These are phyloP conservation scores for Phataginus tetradactyla DNA, from an alignment of 2,797 vertebrate genomes.

Conservation along the genomic window DNA sequence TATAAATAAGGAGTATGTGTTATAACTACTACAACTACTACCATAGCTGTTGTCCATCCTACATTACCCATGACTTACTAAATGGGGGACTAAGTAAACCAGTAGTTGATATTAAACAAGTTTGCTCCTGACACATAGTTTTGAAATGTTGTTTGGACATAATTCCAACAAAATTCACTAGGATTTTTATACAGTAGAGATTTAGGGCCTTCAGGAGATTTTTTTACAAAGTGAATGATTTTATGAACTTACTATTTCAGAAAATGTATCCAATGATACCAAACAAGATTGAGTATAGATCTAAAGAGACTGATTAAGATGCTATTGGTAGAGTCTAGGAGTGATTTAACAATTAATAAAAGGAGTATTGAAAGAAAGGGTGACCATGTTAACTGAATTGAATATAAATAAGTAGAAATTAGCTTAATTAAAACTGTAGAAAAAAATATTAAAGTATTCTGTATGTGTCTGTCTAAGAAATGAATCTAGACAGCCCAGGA, in stretches of 20 bases:
- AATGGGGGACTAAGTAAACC: neutral
- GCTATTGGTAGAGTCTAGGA: neutral
- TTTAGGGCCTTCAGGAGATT: neutral
- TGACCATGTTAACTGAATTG: neutral
- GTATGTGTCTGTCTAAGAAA: neutral
- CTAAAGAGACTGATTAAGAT: neutral
- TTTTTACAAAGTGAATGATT: neutral
- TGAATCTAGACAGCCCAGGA: neutral
- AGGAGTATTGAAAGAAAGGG: neutral
- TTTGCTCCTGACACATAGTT: neutral
- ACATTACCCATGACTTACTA: neutral
- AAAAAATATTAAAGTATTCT: neutral
- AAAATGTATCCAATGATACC: neutral
- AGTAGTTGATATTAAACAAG: neutral
- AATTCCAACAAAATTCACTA: neutral
- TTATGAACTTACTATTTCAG: neutral
- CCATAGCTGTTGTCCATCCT: neutral
- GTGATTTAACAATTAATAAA: neutral
- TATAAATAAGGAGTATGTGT: neutral
- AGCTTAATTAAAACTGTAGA: neutral
- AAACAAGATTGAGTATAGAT: neutral
- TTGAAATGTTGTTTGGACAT: neutral
- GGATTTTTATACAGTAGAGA: neutral
- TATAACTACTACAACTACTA: neutral
- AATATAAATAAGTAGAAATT: neutral